These are phyloP conservation scores for Euura saliciscinereae DNA, from an alignment of 1,140 invertebrate species.

Conservation along the genomic window DNA sequence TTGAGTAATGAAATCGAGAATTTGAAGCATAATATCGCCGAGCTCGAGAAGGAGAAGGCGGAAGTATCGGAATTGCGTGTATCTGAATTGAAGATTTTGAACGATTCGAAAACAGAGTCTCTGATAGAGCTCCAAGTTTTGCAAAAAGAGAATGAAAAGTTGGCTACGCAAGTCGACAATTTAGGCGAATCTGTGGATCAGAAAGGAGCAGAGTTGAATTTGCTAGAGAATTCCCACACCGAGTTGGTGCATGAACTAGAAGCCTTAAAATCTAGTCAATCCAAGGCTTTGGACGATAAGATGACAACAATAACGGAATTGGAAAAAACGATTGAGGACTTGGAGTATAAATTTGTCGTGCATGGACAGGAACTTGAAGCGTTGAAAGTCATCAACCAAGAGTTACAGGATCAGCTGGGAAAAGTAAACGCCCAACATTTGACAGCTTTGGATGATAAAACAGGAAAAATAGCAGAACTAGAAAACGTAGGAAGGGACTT, in stretches of 20 bases:
- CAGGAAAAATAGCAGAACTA: conserved; percentile 8
- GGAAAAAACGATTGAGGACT: conserved; percentile 14
- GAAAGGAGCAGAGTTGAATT: background rate
- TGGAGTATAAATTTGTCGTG: conserved; percentile 22
- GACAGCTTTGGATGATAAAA: background rate
- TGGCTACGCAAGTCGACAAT: background rate
- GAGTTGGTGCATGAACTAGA: background rate
- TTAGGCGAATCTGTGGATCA: background rate
- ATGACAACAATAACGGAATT: conserved; percentile 8
- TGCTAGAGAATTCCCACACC: background rate
- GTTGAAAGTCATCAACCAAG: conserved; percentile 27
- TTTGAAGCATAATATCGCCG: background rate
- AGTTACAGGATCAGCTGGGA: conserved; percentile 22
- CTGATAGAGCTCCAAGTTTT: background rate
- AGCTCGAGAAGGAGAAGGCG: background rate
- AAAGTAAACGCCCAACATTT: background rate
- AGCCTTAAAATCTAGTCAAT: conserved; percentile 3
- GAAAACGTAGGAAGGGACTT: conserved; percentile 17
- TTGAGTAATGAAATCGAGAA: conserved; percentile 10
- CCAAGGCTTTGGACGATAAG: background rate
- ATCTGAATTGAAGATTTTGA: background rate
- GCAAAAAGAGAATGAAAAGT: background rate
- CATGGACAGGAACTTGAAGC: conserved; percentile 29
- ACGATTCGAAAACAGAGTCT: background rate
- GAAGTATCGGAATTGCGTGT: background rate